phyloP scores from a whole-genome alignment of 2,797 vertebrate species.

The Pseudomugil gertrudae region DNA sequence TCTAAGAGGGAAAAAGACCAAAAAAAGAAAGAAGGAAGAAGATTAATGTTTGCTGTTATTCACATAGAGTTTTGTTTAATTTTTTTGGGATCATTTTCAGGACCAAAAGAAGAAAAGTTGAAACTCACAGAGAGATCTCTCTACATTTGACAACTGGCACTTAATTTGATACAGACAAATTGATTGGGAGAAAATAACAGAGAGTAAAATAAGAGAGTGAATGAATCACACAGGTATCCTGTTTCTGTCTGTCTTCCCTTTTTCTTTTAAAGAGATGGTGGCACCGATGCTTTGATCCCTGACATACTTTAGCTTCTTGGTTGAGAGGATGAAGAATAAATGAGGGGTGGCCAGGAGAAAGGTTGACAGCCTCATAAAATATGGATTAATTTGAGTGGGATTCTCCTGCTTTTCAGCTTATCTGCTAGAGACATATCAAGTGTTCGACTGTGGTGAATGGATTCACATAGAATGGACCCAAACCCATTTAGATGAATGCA shows the following conservation, averaged over 20 bases:
- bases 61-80: not conserved
- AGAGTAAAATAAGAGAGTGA: slow-evolving; percentile 36
- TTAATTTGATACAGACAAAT: slow-evolving; percentile 29
- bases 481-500: slow-evolving; percentile 17
- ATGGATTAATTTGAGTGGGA: slow-evolving; percentile 60
- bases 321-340: slow-evolving; percentile 37
- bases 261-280: slow-evolving; percentile 50
- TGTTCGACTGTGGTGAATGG: slow-evolving; percentile 8
- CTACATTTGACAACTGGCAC: slow-evolving; percentile 12
- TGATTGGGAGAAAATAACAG: slow-evolving; percentile 22
- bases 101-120: slow-evolving; percentile 13
- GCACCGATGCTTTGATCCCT: slow-evolving; percentile 64
- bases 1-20: not conserved
- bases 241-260: slow-evolving; percentile 32
- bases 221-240: slow-evolving; percentile 45
- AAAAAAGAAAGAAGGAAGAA: slow-evolving; percentile 7
- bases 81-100: not conserved
- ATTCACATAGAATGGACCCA: slow-evolving; percentile 9
- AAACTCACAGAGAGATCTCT: slow-evolving; percentile 22
- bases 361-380: slow-evolving; percentile 58
- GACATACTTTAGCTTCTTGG: slow-evolving; percentile 31
- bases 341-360: slow-evolving; percentile 21
- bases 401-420: slow-evolving; percentile 32
- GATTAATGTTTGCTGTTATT: slow-evolving; percentile 31
- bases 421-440: slow-evolving; percentile 43